phyloP scores from a whole-genome alignment of 2,797 vertebrate genomes.

The Megaceryle alcyon region DNA sequence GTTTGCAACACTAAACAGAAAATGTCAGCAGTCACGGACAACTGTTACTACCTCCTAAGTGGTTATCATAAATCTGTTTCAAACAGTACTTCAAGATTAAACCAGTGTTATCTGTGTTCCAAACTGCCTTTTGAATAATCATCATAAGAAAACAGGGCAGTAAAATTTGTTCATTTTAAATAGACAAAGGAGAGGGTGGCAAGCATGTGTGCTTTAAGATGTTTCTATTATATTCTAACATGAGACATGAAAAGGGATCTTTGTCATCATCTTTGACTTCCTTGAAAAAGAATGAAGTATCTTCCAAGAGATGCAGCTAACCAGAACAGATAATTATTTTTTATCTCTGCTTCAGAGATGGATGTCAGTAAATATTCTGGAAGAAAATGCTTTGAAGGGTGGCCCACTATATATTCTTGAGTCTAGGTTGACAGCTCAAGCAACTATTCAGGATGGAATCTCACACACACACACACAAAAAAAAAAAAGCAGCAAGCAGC shows the following conservation, averaged over 20 bases:
- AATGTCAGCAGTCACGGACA: background rate
- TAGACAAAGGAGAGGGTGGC: accelerated
- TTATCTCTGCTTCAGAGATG: background rate
- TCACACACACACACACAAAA: background rate
- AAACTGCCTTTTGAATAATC: background rate
- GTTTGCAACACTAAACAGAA: background rate
- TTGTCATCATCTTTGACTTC: background rate
- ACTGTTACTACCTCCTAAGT: background rate
- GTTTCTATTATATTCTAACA: background rate
- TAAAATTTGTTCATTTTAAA: background rate
- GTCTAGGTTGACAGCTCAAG: background rate
- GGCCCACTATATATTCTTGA: background rate
- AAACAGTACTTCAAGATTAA: background rate
- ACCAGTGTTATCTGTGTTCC: background rate
- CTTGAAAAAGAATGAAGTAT: background rate
- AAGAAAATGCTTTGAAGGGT: background rate
- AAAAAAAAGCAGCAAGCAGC: no score
- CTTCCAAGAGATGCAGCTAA: background rate
- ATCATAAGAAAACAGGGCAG: background rate
- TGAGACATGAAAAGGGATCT: background rate
- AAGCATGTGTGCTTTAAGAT: background rate
- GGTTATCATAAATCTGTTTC: background rate
- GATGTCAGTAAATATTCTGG: background rate
- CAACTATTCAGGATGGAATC: background rate
- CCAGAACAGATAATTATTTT: background rate